These are phyloP conservation scores for Epirrhoe alternata DNA, from an alignment of 2,888 invertebrate genomes.

Conservation along the genomic window DNA sequence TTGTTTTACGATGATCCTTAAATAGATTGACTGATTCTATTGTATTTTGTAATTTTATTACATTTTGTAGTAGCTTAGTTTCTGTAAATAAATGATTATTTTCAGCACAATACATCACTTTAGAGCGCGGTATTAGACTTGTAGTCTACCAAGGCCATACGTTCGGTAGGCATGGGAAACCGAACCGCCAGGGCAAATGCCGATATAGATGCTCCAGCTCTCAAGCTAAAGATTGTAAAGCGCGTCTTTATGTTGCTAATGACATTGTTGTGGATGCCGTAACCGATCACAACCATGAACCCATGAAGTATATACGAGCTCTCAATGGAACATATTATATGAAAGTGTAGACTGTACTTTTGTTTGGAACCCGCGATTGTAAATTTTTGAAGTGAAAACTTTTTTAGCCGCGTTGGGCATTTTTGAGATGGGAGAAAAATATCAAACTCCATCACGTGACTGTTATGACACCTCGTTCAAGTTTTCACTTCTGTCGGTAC, in stretches of 20 bases:
- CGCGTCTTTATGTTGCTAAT: constrained; percentile 5
- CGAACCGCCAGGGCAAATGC: not conserved
- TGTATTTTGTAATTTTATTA: too few species aligned
- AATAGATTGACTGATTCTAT: too few species aligned
- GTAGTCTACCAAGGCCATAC: constrained; percentile 20
- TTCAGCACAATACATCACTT: constrained; percentile 9
- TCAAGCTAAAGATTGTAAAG: constrained; percentile 19
- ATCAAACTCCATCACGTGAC: too few species aligned
- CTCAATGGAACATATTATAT: constrained; percentile 21
- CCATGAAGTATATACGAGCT: constrained; percentile 8
- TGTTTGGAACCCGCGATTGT: not conserved
- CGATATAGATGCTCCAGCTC: constrained; percentile 30
- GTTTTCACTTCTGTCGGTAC: too few species aligned
- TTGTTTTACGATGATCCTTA: too few species aligned
- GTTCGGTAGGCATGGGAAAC: constrained; percentile 17
- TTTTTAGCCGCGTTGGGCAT: not conserved
- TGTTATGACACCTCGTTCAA: too few species aligned
- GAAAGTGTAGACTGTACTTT: constrained; percentile 8
- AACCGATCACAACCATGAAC: constrained; percentile 22
- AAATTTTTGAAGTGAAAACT: not conserved
- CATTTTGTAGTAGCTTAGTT: not conserved
- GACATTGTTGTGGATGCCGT: not conserved
- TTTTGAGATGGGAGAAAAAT: too few species aligned
- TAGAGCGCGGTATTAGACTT: constrained; percentile 12
- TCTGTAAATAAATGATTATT: too few species aligned